Conservation (phyloP, 1,140 invertebrate species). For the Brachionus calyciflorus region DNA sequence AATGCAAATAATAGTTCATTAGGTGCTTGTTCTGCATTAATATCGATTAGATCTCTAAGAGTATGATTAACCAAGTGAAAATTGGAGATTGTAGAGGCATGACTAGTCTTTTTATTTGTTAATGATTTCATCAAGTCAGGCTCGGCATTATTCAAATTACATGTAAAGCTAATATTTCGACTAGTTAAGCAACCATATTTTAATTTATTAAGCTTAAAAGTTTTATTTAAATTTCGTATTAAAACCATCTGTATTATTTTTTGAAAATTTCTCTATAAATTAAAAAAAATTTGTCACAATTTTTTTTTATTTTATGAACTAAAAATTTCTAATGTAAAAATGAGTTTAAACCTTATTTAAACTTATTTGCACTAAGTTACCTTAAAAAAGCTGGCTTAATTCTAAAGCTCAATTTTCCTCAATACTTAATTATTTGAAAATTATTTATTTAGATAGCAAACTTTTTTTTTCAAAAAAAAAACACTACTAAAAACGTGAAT, state of each 20-base stretch:
- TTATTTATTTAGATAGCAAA: no score
- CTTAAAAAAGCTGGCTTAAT: no score
- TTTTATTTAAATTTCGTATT: not conserved
- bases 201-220: not conserved
- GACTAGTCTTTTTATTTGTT: constrained; percentile 1
- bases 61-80: not conserved
- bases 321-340: no score
- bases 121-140: not conserved
- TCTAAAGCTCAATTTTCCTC: no score
- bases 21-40: not conserved
- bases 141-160: not conserved
- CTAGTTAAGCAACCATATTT: not conserved
- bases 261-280: no score
- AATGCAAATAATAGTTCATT: not conserved
- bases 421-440: no score
- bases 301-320: no score
- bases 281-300: not conserved
- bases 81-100: not conserved
- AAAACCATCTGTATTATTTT: no score
- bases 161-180: not conserved
- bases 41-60: constrained; percentile 12
- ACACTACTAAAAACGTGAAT: no score
- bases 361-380: no score
- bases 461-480: no score
- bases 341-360: no score